Evolutionary conservation across 2,888 invertebrate species (phyloP), one percentile per base, ranked within the genome.

Genomic region (Proisotoma minuta): DNA sequence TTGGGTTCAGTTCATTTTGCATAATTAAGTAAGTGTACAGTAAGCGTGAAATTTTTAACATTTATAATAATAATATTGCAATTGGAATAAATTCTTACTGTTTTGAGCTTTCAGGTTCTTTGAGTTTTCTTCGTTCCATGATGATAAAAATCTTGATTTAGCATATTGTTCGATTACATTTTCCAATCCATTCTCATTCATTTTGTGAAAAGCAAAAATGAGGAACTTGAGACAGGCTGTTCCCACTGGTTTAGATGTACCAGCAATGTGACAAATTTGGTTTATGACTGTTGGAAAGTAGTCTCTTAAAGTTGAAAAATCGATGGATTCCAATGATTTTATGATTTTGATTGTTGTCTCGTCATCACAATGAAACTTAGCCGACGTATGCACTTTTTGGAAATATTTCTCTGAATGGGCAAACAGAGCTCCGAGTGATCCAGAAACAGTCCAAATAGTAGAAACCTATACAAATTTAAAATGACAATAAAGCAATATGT

Each of bases 201-300:
- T 59, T 39, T 67, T 54, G 48, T 69, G 72, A 51, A 72, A 73
- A 12, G 73, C 72, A 53, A 69, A 70, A 47, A 73, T 73, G 22
- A 72, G 60, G 59, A 71, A 73, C 59, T 70, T 72, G n/a, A 73
- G 64, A 34, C 66, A 59, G 20, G 73, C 73, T 28, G 60, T 63
- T 23, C 69, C 69, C 8, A 73, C 68, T 15, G 58, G 52, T 60
- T 63, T 66, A 18, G 73, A 73, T 28, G 69, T 70, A 18, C 57
- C 60, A 3, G 70, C 63, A 2, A 73, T 65, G 18, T 54, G 62
- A 49, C 70, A 73, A 18, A 73, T 65, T 58, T 73, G 72, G 40
- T 73, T 73, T 29, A 72, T 68, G 5, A 73, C 66, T 22, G 73
- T 73, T 12, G 73, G 73, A 53, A 71, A 73, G 57, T 72, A 73